Base-by-base conservation (phyloP, 2,797 vertebrate species). In the Falco peregrinus region DNA sequence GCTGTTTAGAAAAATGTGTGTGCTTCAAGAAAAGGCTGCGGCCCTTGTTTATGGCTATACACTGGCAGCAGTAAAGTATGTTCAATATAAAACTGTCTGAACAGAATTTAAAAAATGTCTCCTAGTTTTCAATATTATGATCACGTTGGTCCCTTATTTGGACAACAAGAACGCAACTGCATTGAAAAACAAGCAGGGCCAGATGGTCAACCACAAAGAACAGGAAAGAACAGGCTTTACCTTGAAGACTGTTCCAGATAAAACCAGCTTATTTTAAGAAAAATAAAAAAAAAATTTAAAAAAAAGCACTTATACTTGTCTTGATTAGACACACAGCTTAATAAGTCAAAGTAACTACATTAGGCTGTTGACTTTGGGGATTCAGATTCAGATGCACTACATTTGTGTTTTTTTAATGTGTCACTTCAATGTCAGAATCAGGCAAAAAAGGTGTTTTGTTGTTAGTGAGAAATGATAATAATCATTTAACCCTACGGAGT, bases 351-450 rank as follows among this genome's bases (percentile, higher is more conserved):
- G 96, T 93, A 93, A 95, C 87, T 96, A 93, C 95, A 95, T 97
- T 96, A 97, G 91, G 97, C 97, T 97, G 96, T 96, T 96, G 90
- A 90, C 95, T 95, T 98, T 95, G 96, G 94, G 96, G 97, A 97
- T 96, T 97, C 95, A 96, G 96, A 97, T 95, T 97, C 95, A 97
- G 95, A 96, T 97, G 95, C 95, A 97, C 82, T 92, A 97, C 95
- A 96, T 97, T 93, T 93, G 61, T 95, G 95, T 96, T 93, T 85
- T 96, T 97, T 96, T 90, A 97, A 95, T 89, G 77, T 97, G 92
- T 97, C 91, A 93, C 87, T 98, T 98, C 96, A 65, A 9, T 94
- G 95, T 94, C 96, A 95, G 91, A 93, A 94, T 95, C 90, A 85
- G 89, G 96, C 96, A 96, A 95, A 96, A 96, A 87, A n/a, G 56